phyloP scores from a whole-genome alignment of 1,140 invertebrate genomes.

The Lethocerus indicus region DNA sequence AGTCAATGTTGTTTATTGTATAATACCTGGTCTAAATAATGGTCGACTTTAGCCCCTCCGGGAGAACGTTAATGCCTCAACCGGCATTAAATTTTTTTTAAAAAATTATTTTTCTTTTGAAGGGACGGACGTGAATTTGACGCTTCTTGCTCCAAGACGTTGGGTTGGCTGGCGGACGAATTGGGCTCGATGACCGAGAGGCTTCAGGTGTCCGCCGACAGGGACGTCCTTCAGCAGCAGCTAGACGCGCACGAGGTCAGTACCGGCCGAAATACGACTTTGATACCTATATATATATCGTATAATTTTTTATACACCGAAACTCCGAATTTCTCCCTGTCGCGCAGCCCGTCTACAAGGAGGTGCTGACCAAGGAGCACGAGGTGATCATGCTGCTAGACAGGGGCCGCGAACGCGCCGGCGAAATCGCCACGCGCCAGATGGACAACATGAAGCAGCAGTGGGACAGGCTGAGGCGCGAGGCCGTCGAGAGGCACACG shows the following conservation, averaged over 20 bases:
- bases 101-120: background rate
- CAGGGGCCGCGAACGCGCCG: constrained; percentile 67
- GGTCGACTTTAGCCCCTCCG: too few species aligned
- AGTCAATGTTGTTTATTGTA: too few species aligned
- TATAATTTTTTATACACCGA: background rate
- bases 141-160: constrained; percentile 63
- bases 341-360: constrained; percentile 57
- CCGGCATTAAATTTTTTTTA: too few species aligned
- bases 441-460: constrained; percentile 72
- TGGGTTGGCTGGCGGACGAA: constrained; percentile 74
- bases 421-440: constrained; percentile 46
- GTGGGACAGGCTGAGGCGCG: constrained; percentile 79
- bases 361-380: constrained; percentile 77
- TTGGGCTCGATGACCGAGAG: constrained; percentile 55
- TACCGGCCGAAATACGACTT: background rate
- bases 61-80: too few species aligned
- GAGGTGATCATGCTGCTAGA: constrained; percentile 88
- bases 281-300: background rate
- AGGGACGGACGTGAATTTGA: constrained; percentile 73
- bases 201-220: constrained; percentile 69
- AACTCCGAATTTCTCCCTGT: background rate
- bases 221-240: constrained; percentile 67
- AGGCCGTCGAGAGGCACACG: constrained; percentile 66
- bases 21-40: too few species aligned
- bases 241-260: constrained; percentile 61